These are phyloP conservation scores for Larimichthys crocea DNA, from an alignment of 2,113 vertebrate genomes.

Conservation along the genomic window DNA sequence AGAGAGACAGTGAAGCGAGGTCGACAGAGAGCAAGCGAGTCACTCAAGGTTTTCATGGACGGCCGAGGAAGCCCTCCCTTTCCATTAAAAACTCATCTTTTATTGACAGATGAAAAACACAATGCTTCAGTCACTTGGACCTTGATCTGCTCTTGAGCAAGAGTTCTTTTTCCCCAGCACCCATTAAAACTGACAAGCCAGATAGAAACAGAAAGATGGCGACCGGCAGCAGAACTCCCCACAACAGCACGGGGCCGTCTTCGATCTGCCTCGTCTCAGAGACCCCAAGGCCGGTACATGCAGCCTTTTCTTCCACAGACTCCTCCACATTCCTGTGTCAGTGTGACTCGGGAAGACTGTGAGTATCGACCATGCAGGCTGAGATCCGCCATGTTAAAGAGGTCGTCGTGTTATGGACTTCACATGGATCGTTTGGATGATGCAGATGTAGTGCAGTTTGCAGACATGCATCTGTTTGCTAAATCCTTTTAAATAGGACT, in stretches of 20 bases:
- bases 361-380: background rate
- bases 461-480: background rate
- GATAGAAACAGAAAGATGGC: slow-evolving; percentile 29
- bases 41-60: slow-evolving; percentile 53
- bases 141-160: slow-evolving; percentile 56
- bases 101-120: slow-evolving; percentile 74
- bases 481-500: background rate
- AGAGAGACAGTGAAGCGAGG: slow-evolving; percentile 15
- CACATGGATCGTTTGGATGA: background rate
- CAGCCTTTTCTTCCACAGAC: slow-evolving; percentile 31
- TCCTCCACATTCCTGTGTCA: background rate
- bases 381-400: slow-evolving; percentile 4
- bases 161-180: slow-evolving; percentile 39
- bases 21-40: slow-evolving; percentile 57
- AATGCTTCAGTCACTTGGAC: slow-evolving; percentile 53
- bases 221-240: slow-evolving; percentile 18
- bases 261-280: slow-evolving; percentile 39
- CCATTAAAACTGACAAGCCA: slow-evolving; percentile 55
- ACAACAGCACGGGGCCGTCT: background rate
- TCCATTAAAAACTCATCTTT: slow-evolving; percentile 76
- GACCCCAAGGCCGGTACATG: slow-evolving; percentile 30
- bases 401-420: background rate
- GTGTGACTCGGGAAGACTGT: background rate
- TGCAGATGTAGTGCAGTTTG: background rate
- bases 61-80: slow-evolving; percentile 23